A percentile compares a stretch with the other conserved stretches of the same genome.
Conservation (phyloP, 2,888 invertebrate species). For the Hyalella azteca region DNA sequence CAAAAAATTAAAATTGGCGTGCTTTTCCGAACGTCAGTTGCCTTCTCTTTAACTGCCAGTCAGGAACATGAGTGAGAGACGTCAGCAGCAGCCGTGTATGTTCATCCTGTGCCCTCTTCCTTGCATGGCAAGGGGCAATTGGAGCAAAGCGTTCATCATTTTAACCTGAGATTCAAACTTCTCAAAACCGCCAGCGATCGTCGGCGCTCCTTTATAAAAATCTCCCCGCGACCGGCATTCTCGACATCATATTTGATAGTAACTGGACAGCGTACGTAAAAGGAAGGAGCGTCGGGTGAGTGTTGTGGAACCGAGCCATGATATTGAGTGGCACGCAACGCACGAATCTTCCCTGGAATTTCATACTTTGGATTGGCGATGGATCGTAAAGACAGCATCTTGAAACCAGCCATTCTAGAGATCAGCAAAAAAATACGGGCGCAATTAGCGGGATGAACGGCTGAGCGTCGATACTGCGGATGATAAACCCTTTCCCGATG, state of each 20-base stretch:
- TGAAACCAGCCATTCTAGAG: constrained; percentile 26
- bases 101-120: not conserved
- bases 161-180: constrained; percentile 15
- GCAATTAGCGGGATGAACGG: constrained; percentile 18
- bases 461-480: not conserved
- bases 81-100: no score
- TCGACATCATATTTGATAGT: constrained; percentile 26
- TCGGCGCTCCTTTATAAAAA: constrained; percentile 14
- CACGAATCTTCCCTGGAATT: constrained; percentile 25
- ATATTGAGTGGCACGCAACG: constrained; percentile 15
- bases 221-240: constrained; percentile 11
- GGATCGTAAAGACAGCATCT: constrained; percentile 30
- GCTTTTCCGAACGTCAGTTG: no score
- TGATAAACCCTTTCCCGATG: constrained; percentile 34
- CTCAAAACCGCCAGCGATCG: not conserved
- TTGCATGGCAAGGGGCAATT: constrained; percentile 12
- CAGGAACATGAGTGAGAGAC: no score
- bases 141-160: constrained; percentile 22
- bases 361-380: constrained; percentile 36
- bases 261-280: constrained; percentile 19
- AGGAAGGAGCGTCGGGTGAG: constrained; percentile 11
- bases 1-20: no score
- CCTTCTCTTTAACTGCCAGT: no score
- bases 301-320: not conserved
- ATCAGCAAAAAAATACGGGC: constrained; percentile 26